These are phyloP conservation scores for Proterorhinus semilunaris DNA, from an alignment of 2,113 vertebrate species.

Conservation along the genomic window DNA sequence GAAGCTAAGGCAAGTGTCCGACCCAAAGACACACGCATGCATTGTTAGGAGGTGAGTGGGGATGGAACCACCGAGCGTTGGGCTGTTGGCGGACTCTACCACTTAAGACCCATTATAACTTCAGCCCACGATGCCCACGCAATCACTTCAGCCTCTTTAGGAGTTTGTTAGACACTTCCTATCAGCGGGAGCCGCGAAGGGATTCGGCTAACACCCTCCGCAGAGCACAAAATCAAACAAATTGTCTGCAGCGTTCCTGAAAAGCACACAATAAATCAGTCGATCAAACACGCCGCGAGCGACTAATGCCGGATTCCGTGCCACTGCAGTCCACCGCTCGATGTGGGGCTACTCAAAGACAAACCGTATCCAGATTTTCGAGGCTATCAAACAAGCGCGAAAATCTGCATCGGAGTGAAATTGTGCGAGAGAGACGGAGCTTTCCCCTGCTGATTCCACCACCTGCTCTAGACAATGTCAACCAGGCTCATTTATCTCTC, in stretches of 20 bases:
- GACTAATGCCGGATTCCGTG: constrained; percentile 46
- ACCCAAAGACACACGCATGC: no score
- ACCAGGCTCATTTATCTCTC: constrained; percentile 78
- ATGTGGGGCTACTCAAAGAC: constrained; percentile 44
- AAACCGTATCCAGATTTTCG: constrained; percentile 34
- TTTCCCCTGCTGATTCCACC: constrained; percentile 77
- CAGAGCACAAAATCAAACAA: constrained; percentile 31
- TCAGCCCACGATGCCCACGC: not conserved
- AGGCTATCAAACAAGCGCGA: constrained; percentile 56
- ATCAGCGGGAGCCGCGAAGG: not conserved
- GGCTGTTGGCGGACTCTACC: no score
- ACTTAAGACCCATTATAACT: not conserved
- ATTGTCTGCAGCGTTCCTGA: constrained; percentile 29
- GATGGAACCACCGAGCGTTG: no score
- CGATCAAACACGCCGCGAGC: constrained; percentile 55
- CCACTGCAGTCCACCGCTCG: constrained; percentile 56
- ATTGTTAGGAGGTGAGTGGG: no score
- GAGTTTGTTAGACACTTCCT: not conserved
- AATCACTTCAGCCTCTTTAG: not conserved
- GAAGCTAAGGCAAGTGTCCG: no score
- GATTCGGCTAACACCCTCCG: not conserved
- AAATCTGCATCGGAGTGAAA: constrained; percentile 50
- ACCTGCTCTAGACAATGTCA: constrained; percentile 80
- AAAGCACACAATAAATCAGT: constrained; percentile 39
- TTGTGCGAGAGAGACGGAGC: constrained; percentile 37